phyloP scores from a whole-genome alignment of 2,797 vertebrate species.

The Phrynocephalus forsythii region DNA sequence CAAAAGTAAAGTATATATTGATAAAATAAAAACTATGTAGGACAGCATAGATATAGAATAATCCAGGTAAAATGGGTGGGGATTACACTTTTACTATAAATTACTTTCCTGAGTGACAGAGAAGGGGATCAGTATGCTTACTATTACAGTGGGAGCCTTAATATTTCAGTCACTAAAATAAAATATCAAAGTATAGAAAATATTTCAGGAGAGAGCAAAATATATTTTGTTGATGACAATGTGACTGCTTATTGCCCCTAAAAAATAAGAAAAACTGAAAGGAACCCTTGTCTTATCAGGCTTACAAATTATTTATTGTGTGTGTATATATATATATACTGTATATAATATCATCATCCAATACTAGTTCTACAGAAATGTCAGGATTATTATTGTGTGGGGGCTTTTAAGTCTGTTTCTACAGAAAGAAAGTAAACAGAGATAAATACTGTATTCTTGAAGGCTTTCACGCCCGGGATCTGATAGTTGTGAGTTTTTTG shows the following conservation, averaged over 20 bases:
- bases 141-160: background rate
- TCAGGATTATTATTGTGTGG: background rate
- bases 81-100: too few relatives aligned
- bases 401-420: background rate
- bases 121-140: background rate
- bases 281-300: background rate
- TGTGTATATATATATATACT: background rate
- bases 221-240: background rate
- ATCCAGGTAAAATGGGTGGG: slow-evolving; percentile 23
- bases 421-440: background rate
- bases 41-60: slow-evolving; percentile 15
- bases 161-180: background rate
- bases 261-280: background rate
- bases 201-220: background rate
- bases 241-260: background rate
- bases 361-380: slow-evolving; percentile 9
- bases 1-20: background rate
- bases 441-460: background rate
- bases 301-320: slow-evolving; percentile 31
- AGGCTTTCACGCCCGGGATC: too few relatives aligned
- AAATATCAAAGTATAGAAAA: background rate
- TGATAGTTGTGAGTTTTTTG: too few relatives aligned
- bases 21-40: background rate
- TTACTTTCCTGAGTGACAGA: slow-evolving; percentile 22
- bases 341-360: background rate